A percentile compares a stretch with the other conserved stretches of the same genome.
Conservation (phyloP, 2,888 invertebrate species). For the Heterodera filipjevi region DNA sequence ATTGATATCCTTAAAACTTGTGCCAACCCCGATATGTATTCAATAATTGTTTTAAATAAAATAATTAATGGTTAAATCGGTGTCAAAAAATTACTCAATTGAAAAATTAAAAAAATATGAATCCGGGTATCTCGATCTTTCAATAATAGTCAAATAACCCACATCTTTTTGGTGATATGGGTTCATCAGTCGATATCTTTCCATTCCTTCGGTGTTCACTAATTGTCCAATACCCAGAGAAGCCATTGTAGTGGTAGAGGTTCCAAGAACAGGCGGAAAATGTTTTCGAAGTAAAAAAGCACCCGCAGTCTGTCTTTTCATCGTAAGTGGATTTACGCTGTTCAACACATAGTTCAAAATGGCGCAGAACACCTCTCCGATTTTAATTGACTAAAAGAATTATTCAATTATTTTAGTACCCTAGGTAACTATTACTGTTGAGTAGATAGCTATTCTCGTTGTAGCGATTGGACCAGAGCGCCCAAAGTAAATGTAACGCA, state of each 20-base stretch:
- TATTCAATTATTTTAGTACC: not conserved
- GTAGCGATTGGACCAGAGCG: not conserved
- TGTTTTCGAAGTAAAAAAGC: not conserved
- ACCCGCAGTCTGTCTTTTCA: not conserved
- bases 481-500: not conserved
- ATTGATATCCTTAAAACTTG: slow-evolving; percentile 1
- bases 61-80: not conserved
- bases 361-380: not conserved
- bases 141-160: not conserved
- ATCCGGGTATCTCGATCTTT: not conserved
- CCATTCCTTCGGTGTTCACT: not conserved
- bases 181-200: not conserved
- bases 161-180: not conserved
- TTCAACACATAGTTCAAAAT: not conserved
- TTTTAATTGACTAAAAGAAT: not conserved
- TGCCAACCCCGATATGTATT: slow-evolving; percentile 20
- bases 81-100: not conserved
- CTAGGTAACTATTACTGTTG: not conserved
- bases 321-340: not conserved
- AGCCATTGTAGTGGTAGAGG: not conserved
- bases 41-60: slow-evolving; percentile 9
- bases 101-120: not conserved
- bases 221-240: not conserved
- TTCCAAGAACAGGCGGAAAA: not conserved
- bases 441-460: not conserved